phyloP scores from a whole-genome alignment of 2,888 invertebrate species.

The Pyrocoelia pectoralis region DNA sequence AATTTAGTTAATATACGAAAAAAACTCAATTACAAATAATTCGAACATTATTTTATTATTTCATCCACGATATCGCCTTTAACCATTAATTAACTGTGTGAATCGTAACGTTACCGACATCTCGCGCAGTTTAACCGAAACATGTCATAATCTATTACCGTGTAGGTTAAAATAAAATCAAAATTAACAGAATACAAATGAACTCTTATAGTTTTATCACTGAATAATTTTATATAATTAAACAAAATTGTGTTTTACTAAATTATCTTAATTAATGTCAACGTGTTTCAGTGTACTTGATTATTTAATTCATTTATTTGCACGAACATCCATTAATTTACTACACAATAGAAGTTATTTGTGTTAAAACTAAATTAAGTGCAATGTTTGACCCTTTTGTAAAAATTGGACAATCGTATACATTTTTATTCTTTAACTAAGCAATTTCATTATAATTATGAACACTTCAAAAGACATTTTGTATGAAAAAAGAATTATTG shows the following conservation, averaged over 20 bases:
- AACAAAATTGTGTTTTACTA: not conserved
- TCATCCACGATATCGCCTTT: no score
- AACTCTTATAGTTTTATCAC: not conserved
- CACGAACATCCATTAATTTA: no score
- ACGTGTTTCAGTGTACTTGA: not conserved
- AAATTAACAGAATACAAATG: not conserved
- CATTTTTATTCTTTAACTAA: no score
- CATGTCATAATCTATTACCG: not conserved
- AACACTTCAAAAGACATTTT: no score
- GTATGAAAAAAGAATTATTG: no score
- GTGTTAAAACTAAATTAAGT: no score
- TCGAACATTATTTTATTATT: no score
- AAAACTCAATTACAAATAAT: not conserved
- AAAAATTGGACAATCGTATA: no score
- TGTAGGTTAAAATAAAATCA: not conserved
- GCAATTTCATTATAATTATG: no score
- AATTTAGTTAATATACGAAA: no score
- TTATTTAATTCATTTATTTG: not conserved
- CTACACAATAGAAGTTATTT: no score
- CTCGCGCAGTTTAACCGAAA: not conserved
- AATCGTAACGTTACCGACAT: not conserved
- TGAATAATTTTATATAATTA: not conserved
- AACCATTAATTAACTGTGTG: not conserved
- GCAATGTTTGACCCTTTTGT: no score
- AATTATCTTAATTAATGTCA: not conserved